phyloP scores from a whole-genome alignment of 2,888 invertebrate genomes.

The Agriopis marginaria region DNA sequence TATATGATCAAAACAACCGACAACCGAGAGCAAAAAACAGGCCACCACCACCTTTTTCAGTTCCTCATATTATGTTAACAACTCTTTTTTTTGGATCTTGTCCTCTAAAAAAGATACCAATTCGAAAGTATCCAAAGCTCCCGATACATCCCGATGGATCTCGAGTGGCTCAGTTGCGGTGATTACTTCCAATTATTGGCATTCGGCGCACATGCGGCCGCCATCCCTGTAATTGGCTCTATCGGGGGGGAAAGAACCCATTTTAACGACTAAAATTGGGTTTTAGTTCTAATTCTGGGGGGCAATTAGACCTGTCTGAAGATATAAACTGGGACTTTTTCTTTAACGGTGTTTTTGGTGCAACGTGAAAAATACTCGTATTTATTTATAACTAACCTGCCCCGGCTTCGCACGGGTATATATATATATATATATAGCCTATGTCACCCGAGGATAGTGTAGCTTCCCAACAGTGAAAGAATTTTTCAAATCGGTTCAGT shows the following conservation, averaged over 20 bases:
- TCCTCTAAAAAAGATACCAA: not conserved
- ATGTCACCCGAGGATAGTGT: too few species aligned
- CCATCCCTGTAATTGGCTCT: conserved; percentile 70
- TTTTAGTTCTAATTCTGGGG: conserved; percentile 20
- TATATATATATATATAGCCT: too few species aligned
- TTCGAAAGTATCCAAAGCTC: conserved; percentile 20
- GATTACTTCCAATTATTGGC: conserved; percentile 74
- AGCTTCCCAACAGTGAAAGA: too few species aligned
- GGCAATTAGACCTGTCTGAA: conserved; percentile 21
- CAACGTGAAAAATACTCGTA: not conserved
- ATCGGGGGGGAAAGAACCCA: conserved; percentile 54
- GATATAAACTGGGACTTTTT: not conserved
- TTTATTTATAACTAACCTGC: too few species aligned
- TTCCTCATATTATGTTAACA: too few species aligned
- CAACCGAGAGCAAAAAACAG: too few species aligned
- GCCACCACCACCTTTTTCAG: too few species aligned
- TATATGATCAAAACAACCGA: too few species aligned
- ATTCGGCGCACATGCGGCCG: conserved; percentile 69
- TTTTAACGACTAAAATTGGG: conserved; percentile 32
- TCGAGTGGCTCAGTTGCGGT: conserved; percentile 48
- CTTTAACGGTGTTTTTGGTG: not conserved
- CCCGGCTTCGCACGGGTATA: too few species aligned
- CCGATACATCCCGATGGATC: conserved; percentile 32
- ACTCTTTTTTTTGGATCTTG: too few species aligned
- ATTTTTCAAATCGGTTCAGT: too few species aligned